These are phyloP conservation scores for Cantharis lateralis DNA, from an alignment of 2,888 invertebrate species.

Conservation along the genomic window DNA sequence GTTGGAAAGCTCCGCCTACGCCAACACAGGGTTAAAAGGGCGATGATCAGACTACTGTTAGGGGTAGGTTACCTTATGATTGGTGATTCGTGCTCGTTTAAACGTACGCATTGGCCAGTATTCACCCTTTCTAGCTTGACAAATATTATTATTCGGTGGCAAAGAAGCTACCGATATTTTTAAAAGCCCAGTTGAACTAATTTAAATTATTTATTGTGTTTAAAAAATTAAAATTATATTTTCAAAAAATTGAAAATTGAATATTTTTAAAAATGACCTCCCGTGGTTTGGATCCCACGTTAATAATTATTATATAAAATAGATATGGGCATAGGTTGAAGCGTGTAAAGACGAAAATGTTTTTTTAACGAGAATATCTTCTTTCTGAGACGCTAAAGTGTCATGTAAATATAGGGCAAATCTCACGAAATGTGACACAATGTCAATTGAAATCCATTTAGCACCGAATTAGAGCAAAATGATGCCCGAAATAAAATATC, in stretches of 20 bases:
- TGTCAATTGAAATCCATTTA: neutral
- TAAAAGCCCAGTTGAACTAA: neutral
- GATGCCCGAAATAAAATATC: neutral
- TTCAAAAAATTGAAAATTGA: too few relatives aligned
- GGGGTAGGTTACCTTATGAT: conserved; percentile 37
- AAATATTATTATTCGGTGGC: conserved; percentile 8
- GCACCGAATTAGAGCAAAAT: neutral
- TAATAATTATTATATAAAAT: neutral
- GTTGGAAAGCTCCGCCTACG: conserved; percentile 33
- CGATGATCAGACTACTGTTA: conserved; percentile 35
- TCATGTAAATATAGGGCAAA: neutral
- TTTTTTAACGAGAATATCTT: neutral
- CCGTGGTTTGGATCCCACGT: too few relatives aligned
- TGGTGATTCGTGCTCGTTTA: conserved; percentile 36
- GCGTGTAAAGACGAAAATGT: neutral
- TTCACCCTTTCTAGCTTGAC: conserved; percentile 48
- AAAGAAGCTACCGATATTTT: neutral
- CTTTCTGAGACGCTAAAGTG: neutral
- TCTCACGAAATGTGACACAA: neutral
- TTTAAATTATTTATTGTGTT: neutral
- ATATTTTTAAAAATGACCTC: too few relatives aligned
- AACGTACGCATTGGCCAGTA: conserved; percentile 34
- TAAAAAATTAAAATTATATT: too few relatives aligned
- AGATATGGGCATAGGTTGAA: neutral
- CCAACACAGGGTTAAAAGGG: conserved; percentile 39